Base-by-base conservation (phyloP, 2,888 invertebrate genomes). In the Synanthedon formicaeformis region DNA sequence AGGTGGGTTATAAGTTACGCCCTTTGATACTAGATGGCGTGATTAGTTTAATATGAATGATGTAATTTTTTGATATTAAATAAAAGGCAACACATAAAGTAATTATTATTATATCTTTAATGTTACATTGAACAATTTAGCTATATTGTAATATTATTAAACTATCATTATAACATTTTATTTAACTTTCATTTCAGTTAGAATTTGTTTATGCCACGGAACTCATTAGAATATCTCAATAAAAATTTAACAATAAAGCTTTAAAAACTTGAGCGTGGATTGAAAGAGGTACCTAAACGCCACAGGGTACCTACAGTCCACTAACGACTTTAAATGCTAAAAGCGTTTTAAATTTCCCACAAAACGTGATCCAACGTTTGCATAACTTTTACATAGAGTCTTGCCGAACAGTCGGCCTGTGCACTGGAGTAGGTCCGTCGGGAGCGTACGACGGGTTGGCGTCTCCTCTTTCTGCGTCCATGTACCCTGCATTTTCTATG, bases 341-440 rank as follows among this genome's bases (percentile, higher is more conserved):
- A 86, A 87, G 87, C 86, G 87, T 83, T 85, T 85, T 73, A 78
- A 76, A 78, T 85, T 86, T 83, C 84, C 87, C 86, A 77, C 78
- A 66, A 66, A 79, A 81, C 78, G 79, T 84, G 69, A 71, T 61
- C 69, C 52, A 55, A 59, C 65, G 64, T 65, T 64, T 56, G 56
- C 55, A 49, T 45, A 8, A 16, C 18, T 74, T 81, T 78, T 81
- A 84, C 68, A 83, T 81, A 71, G 69, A 60, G 49, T 49, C 23
- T 18, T 45, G 50, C n/a, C 57, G 57, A 49, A 56, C 53, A 51
- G 60, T 53, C 18, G 82, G 64, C 58, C 76, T 63, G 69, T 86
- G 86, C 55, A 86, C 83, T 6, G 86, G 86, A 41, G 86, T 82
- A 50, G 81, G 85, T 1, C 73, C 82, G 64, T 86, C 86, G 13